Conservation (phyloP, 2,113 vertebrate genomes). For the Typhlomys cinereus region DNA sequence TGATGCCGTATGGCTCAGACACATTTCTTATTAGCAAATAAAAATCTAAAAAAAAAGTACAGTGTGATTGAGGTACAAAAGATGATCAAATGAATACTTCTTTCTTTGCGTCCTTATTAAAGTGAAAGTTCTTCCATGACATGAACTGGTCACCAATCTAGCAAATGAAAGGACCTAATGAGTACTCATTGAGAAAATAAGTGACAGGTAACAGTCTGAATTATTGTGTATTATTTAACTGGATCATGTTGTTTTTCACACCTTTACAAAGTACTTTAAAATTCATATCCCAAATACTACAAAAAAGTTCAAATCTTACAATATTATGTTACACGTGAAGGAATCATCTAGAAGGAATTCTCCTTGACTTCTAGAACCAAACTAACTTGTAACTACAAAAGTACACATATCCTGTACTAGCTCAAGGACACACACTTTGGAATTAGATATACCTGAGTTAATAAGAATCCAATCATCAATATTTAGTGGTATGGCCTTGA, state of each 20-base stretch:
- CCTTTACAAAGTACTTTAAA: constrained; percentile 17
- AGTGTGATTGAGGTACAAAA: not conserved
- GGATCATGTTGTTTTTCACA: not conserved
- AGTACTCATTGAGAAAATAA: not conserved
- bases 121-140: not conserved
- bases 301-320: constrained; percentile 2
- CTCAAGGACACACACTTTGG: not conserved
- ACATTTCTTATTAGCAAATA: not conserved
- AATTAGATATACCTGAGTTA: not conserved
- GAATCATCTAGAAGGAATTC: not conserved
- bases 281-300: not conserved
- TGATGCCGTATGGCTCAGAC: not conserved
- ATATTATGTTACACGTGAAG: not conserved
- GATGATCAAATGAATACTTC: not conserved
- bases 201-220: not conserved
- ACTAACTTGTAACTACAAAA: not conserved
- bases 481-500: not conserved
- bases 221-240: not conserved
- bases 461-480: not conserved
- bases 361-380: not conserved
- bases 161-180: not conserved
- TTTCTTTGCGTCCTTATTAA: not conserved
- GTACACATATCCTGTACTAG: not conserved
- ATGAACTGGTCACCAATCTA: not conserved
- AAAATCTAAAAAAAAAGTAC: not conserved